Percentiles rank a stretch among this genome's conserved stretches.
Conservation (phyloP, 1,140 invertebrate species). For the Drosophila bifasciata region DNA sequence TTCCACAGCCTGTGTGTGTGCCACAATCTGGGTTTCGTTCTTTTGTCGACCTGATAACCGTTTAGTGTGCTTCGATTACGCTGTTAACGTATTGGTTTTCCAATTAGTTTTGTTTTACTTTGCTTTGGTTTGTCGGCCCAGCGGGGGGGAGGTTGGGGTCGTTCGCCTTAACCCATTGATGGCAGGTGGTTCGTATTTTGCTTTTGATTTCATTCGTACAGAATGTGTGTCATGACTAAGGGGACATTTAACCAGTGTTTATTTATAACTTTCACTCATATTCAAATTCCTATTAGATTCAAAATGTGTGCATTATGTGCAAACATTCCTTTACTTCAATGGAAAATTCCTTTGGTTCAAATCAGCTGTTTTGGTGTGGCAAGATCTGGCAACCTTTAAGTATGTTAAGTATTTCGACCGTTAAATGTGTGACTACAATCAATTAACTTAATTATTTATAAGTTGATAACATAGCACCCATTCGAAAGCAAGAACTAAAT, state of each 20-base stretch:
- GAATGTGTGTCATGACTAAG: too few relatives aligned
- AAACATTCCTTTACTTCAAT: too few relatives aligned
- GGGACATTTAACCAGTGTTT: too few relatives aligned
- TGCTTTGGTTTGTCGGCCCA: conserved; percentile 43
- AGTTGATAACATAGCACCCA: too few relatives aligned
- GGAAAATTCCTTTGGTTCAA: conserved; percentile 23
- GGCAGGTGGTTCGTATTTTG: neutral
- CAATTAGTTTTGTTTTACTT: conserved; percentile 66
- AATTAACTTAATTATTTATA: too few relatives aligned
- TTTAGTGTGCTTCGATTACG: conserved; percentile 48
- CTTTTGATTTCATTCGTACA: neutral
- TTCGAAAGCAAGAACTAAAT: too few relatives aligned
- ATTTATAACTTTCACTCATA: too few relatives aligned
- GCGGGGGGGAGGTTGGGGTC: conserved; percentile 9
- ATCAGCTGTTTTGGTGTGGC: conserved; percentile 25
- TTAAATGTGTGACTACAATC: too few relatives aligned
- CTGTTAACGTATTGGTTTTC: conserved; percentile 67
- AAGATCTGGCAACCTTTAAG: conserved; percentile 12
- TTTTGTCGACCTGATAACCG: conserved; percentile 53
- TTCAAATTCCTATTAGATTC: too few relatives aligned
- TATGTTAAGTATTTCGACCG: too few relatives aligned
- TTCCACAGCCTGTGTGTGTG: conserved; percentile 8
- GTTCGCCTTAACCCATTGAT: conserved; percentile 33
- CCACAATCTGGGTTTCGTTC: conserved; percentile 2
- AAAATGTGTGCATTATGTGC: too few relatives aligned